A percentile compares a stretch with the other conserved stretches of the same genome.
Conservation (phyloP, 2,113 vertebrate genomes). For the Sceloporus undulatus region DNA sequence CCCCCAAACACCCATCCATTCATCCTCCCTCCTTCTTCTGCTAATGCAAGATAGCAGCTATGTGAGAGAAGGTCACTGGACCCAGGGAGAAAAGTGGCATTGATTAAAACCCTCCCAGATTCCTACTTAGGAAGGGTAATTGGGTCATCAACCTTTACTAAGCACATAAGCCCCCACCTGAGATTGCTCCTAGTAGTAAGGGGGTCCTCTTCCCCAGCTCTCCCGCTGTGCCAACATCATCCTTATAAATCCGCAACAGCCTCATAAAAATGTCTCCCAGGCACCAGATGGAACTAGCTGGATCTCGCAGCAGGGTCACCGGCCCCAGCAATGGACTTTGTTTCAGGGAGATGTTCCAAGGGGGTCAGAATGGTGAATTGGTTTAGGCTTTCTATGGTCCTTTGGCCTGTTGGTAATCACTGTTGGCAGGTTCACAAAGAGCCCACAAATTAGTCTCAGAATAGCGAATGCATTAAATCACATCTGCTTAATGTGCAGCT, state of each 20-base stretch:
- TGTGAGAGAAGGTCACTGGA: background rate
- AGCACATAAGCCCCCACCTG: background rate
- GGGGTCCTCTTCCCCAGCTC: background rate
- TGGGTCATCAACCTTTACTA: slow-evolving; percentile 13
- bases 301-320: background rate
- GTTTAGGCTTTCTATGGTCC: background rate
- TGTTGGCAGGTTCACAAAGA: no score
- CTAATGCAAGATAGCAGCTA: background rate
- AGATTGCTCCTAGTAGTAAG: no score
- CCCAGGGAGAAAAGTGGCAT: background rate
- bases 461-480: no score
- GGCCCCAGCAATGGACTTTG: background rate
- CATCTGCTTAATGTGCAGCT: no score
- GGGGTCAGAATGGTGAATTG: background rate
- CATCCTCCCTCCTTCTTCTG: background rate
- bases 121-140: background rate
- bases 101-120: slow-evolving; percentile 8
- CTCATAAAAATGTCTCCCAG: background rate
- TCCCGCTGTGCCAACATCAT: no score
- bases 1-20: no score
- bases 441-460: background rate
- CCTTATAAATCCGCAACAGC: no score
- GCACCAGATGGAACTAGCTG: background rate
- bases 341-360: background rate
- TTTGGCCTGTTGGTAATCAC: no score